A percentile compares a stretch with the other conserved stretches of the same genome.
Evolutionary conservation across 1,140 invertebrate genomes (phyloP).

Genomic region (Mya arenaria): DNA sequence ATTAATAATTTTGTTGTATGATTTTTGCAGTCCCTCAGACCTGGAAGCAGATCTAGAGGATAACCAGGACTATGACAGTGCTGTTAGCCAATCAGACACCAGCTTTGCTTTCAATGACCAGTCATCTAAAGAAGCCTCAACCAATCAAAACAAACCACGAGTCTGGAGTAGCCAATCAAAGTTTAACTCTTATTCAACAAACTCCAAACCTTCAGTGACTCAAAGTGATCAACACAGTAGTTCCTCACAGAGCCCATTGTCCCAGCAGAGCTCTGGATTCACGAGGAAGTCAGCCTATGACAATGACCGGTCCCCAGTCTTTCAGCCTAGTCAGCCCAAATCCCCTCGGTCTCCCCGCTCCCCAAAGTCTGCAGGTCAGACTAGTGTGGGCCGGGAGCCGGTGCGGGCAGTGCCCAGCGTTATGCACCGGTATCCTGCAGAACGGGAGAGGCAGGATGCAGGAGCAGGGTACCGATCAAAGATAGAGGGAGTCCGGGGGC

Average conservation of each 20-base stretch:
- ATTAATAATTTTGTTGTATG: too few relatives aligned
- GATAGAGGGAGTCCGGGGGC: constrained; percentile 42
- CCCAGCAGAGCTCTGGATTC: constrained; percentile 5
- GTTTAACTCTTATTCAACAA: constrained; percentile 34
- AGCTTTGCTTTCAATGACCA: constrained; percentile 78
- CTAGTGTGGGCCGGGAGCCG: constrained; percentile 14
- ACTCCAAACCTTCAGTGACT: constrained; percentile 45
- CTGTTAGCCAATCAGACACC: constrained; percentile 79
- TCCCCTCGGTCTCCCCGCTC: constrained; percentile 31
- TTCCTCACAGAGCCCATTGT: not conserved
- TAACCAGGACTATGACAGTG: constrained; percentile 83
- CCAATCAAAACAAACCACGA: constrained; percentile 3
- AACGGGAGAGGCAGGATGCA: constrained; percentile 9
- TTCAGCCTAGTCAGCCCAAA: constrained; percentile 37
- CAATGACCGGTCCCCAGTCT: constrained; percentile 14
- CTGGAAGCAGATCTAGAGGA: constrained; percentile 86
- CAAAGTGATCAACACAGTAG: not conserved
- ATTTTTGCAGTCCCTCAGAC: constrained; percentile 84
- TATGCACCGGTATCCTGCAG: constrained; percentile 40
- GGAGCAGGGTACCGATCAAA: constrained; percentile 25
- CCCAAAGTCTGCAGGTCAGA: constrained; percentile 2
- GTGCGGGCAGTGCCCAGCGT: constrained; percentile 41
- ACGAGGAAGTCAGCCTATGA: constrained; percentile 7
- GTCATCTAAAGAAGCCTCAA: constrained; percentile 57
- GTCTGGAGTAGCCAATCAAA: constrained; percentile 47